Percentiles rank a stretch among this genome's conserved stretches.
These are phyloP conservation scores for Nycticebus coucang DNA, from an alignment of 2,113 vertebrate species.

Conservation along the genomic window DNA sequence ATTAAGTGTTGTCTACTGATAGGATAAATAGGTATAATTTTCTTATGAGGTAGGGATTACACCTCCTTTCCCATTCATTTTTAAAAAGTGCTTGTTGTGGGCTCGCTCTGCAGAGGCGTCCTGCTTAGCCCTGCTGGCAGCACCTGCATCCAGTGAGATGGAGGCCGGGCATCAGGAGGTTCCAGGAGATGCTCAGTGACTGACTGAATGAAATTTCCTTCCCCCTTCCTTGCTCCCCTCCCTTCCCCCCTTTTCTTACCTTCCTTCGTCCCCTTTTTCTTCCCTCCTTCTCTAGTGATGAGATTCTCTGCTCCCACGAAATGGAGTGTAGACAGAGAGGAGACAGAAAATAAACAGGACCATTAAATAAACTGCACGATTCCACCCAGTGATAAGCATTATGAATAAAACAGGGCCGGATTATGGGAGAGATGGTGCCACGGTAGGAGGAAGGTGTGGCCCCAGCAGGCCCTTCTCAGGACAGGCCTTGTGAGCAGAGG, in stretches of 20 bases:
- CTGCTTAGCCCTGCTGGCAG: accelerated
- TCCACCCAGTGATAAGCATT: background rate
- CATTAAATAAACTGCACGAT: background rate
- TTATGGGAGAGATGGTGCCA: background rate
- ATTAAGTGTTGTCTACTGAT: background rate
- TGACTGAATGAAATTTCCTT: background rate
- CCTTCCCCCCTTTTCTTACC: background rate
- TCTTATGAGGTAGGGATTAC: too few relatives aligned
- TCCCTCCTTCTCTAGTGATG: background rate
- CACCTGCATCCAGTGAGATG: too few relatives aligned
- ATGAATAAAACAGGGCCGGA: background rate
- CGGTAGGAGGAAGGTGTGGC: background rate
- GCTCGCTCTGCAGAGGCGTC: background rate
- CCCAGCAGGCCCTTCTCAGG: background rate
- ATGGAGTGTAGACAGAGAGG: background rate
- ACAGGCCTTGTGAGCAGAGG: background rate
- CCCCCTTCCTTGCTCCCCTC: too few relatives aligned
- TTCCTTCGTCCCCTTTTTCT: background rate
- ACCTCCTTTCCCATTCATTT: background rate
- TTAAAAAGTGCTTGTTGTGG: background rate
- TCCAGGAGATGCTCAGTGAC: accelerated
- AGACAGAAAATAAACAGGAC: background rate
- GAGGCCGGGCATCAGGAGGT: background rate
- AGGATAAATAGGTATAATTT: background rate
- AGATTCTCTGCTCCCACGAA: background rate